A percentile compares a stretch with the other conserved stretches of the same genome.
Evolutionary conservation across 2,113 vertebrate species (phyloP).

Genomic region (Vidua macroura): DNA sequence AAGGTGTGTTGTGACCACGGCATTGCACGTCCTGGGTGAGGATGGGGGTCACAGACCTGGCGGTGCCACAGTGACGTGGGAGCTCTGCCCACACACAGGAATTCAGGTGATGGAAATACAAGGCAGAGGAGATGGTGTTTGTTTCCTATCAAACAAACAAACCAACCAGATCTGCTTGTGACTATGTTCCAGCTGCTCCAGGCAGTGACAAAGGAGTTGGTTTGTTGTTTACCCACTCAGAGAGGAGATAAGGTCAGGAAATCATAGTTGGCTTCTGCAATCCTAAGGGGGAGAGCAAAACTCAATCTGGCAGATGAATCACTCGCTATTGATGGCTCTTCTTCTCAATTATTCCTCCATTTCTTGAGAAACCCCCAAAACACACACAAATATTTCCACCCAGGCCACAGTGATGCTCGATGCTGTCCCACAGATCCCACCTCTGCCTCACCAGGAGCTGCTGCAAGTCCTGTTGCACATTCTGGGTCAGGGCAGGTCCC

Average conservation of each 20-base stretch:
- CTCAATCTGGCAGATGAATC: slow-evolving; percentile 3
- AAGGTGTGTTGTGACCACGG: rapidly evolving
- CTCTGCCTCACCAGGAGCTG: background rate
- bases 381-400: background rate
- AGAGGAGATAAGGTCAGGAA: slow-evolving; percentile 34
- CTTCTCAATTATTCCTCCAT: background rate
- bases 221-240: background rate
- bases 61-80: rapidly evolving
- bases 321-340: background rate
- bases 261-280: background rate
- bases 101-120: rapidly evolving
- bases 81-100: background rate
- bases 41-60: rapidly evolving
- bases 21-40: rapidly evolving
- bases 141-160: background rate
- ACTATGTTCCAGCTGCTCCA: background rate
- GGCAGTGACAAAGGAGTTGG: background rate
- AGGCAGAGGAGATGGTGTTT: background rate
- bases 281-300: background rate
- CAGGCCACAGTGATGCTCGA: rapidly evolving
- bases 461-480: background rate
- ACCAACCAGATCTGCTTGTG: background rate
- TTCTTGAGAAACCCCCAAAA: background rate
- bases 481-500: background rate
- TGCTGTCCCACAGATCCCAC: background rate